phyloP scores from a whole-genome alignment of 2,888 invertebrate species.

The Orthosia gothica region DNA sequence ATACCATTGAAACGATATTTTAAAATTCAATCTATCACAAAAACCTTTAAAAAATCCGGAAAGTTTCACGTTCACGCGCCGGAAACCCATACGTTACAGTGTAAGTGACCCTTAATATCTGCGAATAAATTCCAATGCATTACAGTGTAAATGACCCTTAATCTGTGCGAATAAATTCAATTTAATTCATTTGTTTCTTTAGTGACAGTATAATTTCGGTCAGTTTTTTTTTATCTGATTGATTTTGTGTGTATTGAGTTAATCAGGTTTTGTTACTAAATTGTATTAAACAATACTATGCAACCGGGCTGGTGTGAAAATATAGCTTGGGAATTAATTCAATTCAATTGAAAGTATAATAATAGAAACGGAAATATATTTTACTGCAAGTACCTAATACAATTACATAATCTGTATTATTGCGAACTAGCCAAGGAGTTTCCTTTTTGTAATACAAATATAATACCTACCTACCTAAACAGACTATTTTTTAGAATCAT shows the following conservation, averaged over 20 bases:
- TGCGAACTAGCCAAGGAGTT: neutral
- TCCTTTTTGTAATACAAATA: neutral
- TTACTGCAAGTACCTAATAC: too few species aligned
- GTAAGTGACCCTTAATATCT: slow-evolving; percentile 34
- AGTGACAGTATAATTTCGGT: slow-evolving; percentile 18
- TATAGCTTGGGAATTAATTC: neutral
- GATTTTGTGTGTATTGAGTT: slow-evolving; percentile 3
- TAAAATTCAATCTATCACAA: neutral
- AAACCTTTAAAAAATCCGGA: slow-evolving; percentile 2
- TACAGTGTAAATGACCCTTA: slow-evolving; percentile 29
- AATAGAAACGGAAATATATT: neutral
- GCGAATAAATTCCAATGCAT: slow-evolving; percentile 38
- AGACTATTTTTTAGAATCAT: neutral
- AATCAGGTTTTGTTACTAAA: neutral
- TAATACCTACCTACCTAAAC: neutral
- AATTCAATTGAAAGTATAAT: neutral
- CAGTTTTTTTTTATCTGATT: slow-evolving; percentile 31
- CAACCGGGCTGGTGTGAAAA: neutral
- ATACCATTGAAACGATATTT: too few species aligned
- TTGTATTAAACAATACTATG: slow-evolving; percentile 4
- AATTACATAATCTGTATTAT: neutral
- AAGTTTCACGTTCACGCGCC: neutral
- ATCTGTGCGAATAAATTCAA: slow-evolving; percentile 39
- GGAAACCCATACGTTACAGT: slow-evolving; percentile 33
- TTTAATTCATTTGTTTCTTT: neutral